Base-by-base conservation (phyloP, 2,888 invertebrate species). In the Pyrochroa serraticornis region DNA sequence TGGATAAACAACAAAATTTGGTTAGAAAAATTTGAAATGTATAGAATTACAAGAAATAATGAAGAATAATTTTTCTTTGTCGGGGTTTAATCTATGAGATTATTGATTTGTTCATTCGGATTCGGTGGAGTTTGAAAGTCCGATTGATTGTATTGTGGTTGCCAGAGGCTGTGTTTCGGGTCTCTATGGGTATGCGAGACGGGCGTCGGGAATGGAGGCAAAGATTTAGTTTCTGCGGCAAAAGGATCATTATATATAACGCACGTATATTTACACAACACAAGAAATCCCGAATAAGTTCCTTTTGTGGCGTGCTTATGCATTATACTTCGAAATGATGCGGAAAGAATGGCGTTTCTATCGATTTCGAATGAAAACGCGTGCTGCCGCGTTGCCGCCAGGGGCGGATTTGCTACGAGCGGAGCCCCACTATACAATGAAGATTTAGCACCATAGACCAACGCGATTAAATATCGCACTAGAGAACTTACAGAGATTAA, bases 21-120 rank as follows among this genome's bases (percentile, higher is more conserved):
- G 5, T 3, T 3, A 22, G 22, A 22, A 22, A 3, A 22, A 5
- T 22, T n/a, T n/a, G n/a, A n/a, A n/a, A n/a, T n/a, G n/a, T n/a
- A n/a, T n/a, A n/a, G n/a, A n/a, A n/a, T 22, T 22, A 76, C 79
- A 37, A 81, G 68, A 22, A 22, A 22, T 3, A 22, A 22, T 22
- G 2, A 22, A 22, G 5, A 22, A 22, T 22, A 22, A 22, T 22
- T 22, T 22, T 22, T 22, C 5, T 5, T 22, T 22, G n/a, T n/a
- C 5, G 5, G 5, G 22, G 3, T 2, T 22, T 22, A 22, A 22
- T 22, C 22, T 22, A 5, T 22, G 22, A 22, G 22, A 22, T 22
- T 22, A 22, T 22, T 5, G 22, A 22, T 22, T 22, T 5, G 3
- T 73, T 77, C 65, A 73, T 74, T 48, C 36, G 65, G 53, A 61